Conservation (phyloP, 92 coral and sea anemone genomes). For the Siderastrea radians region DNA sequence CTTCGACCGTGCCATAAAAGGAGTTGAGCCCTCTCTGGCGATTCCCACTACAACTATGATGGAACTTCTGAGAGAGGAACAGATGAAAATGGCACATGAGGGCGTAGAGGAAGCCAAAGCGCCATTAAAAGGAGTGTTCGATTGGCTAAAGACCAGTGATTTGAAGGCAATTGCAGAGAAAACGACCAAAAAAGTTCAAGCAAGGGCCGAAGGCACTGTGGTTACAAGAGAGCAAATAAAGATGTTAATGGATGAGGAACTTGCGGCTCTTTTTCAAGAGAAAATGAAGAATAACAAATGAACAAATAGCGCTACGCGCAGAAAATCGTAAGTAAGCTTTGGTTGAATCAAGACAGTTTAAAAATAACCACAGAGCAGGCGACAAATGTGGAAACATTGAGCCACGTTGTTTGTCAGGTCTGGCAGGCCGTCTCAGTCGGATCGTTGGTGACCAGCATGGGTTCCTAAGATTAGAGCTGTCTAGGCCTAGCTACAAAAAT, state of each 20-base stretch:
- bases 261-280: slow-evolving; percentile 13
- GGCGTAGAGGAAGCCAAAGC: neutral
- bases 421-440: too few species aligned
- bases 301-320: too few species aligned
- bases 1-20: slow-evolving; percentile 31
- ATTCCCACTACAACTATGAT: slow-evolving; percentile 50
- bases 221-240: slow-evolving; percentile 23
- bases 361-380: too few species aligned
- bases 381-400: too few species aligned
- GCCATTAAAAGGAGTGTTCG: neutral
- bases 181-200: neutral
- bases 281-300: neutral
- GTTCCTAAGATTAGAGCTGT: too few species aligned
- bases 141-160: slow-evolving; percentile 20
- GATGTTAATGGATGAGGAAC: slow-evolving; percentile 5
- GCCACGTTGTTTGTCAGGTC: too few species aligned
- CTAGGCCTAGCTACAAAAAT: too few species aligned
- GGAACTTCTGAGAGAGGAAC: slow-evolving; percentile 34
- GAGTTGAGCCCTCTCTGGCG: slow-evolving; percentile 24
- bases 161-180: slow-evolving; percentile 6
- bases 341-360: too few species aligned
- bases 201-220: neutral
- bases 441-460: too few species aligned
- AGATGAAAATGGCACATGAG: slow-evolving; percentile 20
- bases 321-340: too few species aligned